A percentile compares a stretch with the other conserved stretches of the same genome.
phyloP scores from a whole-genome alignment of 2,888 invertebrate genomes.

The Coecobrya sp. region DNA sequence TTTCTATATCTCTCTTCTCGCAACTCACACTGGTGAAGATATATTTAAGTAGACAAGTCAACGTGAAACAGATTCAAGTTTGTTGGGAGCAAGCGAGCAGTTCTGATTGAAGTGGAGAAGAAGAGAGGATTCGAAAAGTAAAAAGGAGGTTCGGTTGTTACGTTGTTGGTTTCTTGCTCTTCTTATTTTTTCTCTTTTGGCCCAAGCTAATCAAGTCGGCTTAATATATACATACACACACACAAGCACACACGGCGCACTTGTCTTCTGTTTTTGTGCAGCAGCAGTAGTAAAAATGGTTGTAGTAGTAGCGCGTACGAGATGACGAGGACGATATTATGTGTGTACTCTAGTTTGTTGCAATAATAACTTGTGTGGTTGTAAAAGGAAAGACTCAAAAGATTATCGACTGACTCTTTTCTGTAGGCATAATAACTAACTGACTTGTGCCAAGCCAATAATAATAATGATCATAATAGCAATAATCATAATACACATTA shows the following conservation, averaged over 20 bases:
- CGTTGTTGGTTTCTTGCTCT: conserved; percentile 54
- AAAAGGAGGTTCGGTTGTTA: conserved; percentile 77
- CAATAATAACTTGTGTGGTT: conserved; percentile 48
- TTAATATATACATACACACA: conserved; percentile 34
- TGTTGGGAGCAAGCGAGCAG: conserved; percentile 81
- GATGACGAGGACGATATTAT: conserved; percentile 46
- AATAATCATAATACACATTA: conserved; percentile 80
- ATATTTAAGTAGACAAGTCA: conserved; percentile 79
- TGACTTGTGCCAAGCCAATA: conserved; percentile 81
- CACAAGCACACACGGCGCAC: conserved; percentile 65
- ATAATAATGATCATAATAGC: conserved; percentile 76
- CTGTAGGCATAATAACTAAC: conserved; percentile 61
- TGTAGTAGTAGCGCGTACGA: conserved; percentile 62
- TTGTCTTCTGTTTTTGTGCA: conserved; percentile 74
- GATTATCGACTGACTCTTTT: conserved; percentile 65
- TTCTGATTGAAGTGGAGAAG: conserved; percentile 74
- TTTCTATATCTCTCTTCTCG: conserved; percentile 3
- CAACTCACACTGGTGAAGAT: conserved; percentile 43
- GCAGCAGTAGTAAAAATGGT: conserved; percentile 59
- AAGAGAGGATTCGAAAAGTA: conserved; percentile 64
- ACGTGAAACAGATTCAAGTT: conserved; percentile 82
- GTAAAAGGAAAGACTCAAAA: conserved; percentile 57
- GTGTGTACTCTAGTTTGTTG: conserved; percentile 66
- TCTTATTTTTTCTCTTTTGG: conserved; percentile 43
- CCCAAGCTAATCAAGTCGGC: conserved; percentile 55